Evolutionary conservation across 2,113 vertebrate genomes (phyloP).

Genomic region (Pomatorhinus ruficollis): DNA sequence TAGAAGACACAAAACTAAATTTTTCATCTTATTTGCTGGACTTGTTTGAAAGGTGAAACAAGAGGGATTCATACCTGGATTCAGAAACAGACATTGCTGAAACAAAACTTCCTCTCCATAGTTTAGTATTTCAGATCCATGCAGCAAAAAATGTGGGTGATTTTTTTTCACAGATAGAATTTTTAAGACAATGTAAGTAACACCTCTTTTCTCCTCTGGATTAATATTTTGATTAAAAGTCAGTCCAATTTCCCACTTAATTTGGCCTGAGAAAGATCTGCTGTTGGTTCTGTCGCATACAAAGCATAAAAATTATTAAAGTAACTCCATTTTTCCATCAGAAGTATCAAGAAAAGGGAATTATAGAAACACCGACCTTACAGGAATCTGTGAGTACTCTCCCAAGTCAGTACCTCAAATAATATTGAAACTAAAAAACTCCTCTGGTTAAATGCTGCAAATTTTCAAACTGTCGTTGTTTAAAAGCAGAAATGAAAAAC

Average conservation of each 20-base stretch:
- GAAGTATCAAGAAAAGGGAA: not conserved
- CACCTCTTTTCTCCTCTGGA: not conserved
- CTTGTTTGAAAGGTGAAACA: not conserved
- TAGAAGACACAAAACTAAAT: not conserved
- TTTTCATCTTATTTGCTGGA: not conserved
- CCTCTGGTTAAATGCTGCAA: not conserved
- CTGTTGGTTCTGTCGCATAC: not conserved
- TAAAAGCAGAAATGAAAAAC: not conserved
- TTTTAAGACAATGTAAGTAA: not conserved
- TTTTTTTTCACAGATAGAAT: not conserved
- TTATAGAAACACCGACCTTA: not conserved
- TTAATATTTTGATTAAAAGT: not conserved
- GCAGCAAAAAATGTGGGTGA: not conserved
- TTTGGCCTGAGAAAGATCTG: not conserved
- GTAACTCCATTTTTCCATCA: not conserved
- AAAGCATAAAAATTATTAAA: not conserved
- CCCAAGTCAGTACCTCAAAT: not conserved
- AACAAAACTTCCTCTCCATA: not conserved
- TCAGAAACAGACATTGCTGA: not conserved
- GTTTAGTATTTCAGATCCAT: not conserved
- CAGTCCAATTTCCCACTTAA: not conserved
- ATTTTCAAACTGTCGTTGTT: not conserved
- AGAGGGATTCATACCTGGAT: fast-evolving
- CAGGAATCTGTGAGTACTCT: not conserved
- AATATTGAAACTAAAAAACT: not conserved